Base-by-base conservation (phyloP, 2,797 vertebrate species). In the Limosa lapponica region DNA sequence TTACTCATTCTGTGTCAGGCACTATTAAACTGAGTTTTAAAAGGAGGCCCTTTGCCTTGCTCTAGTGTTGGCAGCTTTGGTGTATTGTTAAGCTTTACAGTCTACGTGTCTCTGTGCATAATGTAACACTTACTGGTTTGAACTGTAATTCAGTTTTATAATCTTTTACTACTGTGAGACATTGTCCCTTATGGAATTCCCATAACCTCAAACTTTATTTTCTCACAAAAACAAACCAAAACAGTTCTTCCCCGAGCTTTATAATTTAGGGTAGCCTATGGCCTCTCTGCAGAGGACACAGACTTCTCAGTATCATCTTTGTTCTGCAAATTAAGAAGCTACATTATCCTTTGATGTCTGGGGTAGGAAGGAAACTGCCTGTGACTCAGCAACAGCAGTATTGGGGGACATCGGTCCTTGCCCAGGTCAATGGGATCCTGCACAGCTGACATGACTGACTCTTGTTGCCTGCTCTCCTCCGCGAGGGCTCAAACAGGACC, bases 141-240 rank as follows among this genome's bases (percentile, higher is more conserved):
- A 96, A 92, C 87, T 95, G 71, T 93, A 97, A 95, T 96, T 96
- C 95, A 24, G 83, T 85, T 96, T 95, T 96, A 97, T 96, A 92
- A 96, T 91, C 89, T 96, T 96, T 91, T 94, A 90, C 89, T 95
- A 95, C 96, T 95, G 89, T 96, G 92, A 97, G 95, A 97, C 81
- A 94, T 82, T 94, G 90, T 94, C 82, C 93, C 84, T 74, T 96
- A 90, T 69, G 84, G 97, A 96, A 97, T 97, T 97, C 96, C 74
- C 85, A 92, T 96, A 96, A 95, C 74, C 96, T 96, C 87, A 90
- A 94, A 94, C 66, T 86, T 48, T 67, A 34, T 95, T 93, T 96
- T 91, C 89, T 89, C 78, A 64, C 93, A 95, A 96, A 96, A 95
- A 16, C 25, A 80, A 90, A 77, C 36, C 11, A 49, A 93, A 97